Evolutionary conservation across 2,888 invertebrate species (phyloP).

Genomic region (Eulithis prunata): DNA sequence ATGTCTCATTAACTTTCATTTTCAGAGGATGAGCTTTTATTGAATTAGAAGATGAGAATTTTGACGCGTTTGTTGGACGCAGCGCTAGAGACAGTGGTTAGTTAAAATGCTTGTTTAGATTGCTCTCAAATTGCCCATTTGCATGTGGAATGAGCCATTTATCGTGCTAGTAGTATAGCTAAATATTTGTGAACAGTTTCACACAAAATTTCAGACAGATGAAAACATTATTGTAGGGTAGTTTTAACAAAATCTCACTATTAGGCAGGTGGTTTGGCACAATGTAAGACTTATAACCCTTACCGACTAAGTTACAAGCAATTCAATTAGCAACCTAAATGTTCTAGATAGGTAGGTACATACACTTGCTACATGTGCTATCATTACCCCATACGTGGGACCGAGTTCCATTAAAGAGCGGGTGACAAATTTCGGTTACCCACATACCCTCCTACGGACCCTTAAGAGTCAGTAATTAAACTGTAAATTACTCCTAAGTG

Average conservation of each 20-base stretch:
- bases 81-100: not conserved
- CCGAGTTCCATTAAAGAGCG: conserved; percentile 39
- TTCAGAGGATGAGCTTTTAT: conserved; percentile 25
- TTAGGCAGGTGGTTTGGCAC: not conserved
- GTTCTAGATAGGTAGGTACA: conserved; percentile 5
- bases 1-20: conserved; percentile 32
- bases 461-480: conserved; percentile 73
- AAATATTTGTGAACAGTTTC: too few relatives aligned
- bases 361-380: conserved; percentile 10
- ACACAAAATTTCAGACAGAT: too few relatives aligned
- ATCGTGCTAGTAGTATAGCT: too few relatives aligned
- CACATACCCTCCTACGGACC: conserved; percentile 45
- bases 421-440: conserved; percentile 54
- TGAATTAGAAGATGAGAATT: conserved; percentile 25
- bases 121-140: not conserved
- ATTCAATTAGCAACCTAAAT: conserved; percentile 25
- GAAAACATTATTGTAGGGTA: too few relatives aligned
- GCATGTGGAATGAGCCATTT: too few relatives aligned
- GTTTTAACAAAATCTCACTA: too few relatives aligned
- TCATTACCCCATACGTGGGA: conserved; percentile 25
- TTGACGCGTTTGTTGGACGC: conserved; percentile 18
- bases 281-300: not conserved
- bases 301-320: conserved; percentile 3
- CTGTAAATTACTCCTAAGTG: conserved; percentile 80
- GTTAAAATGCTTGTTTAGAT: not conserved